phyloP scores from a whole-genome alignment of 2,113 vertebrate genomes.

The Mustela nigripes region DNA sequence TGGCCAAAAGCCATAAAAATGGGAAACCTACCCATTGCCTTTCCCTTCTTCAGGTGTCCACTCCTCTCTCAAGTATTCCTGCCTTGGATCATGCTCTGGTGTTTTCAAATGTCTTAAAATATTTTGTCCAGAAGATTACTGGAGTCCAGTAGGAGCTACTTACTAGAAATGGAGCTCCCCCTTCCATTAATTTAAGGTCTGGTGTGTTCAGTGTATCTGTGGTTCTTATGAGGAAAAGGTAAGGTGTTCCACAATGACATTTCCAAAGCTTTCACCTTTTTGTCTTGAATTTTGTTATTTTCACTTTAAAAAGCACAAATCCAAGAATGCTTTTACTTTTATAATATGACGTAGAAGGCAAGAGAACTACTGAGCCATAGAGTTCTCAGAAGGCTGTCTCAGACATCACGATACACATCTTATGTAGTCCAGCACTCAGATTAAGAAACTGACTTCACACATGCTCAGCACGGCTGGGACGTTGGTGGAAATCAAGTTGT shows the following conservation, averaged over 20 bases:
- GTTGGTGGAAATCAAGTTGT: too few relatives aligned
- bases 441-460: not conserved
- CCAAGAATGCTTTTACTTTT: conserved; percentile 8
- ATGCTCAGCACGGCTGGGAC: not conserved
- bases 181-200: not conserved
- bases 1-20: not conserved
- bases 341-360: not conserved
- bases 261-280: not conserved
- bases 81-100: not conserved
- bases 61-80: not conserved
- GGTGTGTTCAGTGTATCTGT: not conserved
- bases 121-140: not conserved
- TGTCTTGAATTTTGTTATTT: not conserved
- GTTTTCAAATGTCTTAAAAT: not conserved
- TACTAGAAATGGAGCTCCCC: not conserved
- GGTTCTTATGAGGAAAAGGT: not conserved
- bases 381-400: not conserved
- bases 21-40: not conserved
- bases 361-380: not conserved
- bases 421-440: not conserved
- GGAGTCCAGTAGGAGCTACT: not conserved
- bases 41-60: not conserved
- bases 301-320: not conserved
- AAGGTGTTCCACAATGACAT: not conserved
- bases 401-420: not conserved